A percentile compares a stretch with the other conserved stretches of the same genome.
Conservation (phyloP, 2,888 invertebrate genomes). For the Eudasyphora cyanicolor region DNA sequence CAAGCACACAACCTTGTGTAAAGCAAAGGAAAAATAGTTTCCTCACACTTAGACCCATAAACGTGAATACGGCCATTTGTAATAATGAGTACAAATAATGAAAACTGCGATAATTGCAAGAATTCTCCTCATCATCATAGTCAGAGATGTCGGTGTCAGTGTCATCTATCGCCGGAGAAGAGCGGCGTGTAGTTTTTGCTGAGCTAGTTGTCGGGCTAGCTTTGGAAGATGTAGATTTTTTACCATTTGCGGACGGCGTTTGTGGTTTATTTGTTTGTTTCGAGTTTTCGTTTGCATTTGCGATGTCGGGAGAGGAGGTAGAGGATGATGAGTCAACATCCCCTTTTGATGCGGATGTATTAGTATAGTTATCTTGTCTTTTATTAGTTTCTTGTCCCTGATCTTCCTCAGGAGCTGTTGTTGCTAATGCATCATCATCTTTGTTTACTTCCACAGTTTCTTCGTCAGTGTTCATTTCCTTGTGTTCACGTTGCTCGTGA, state of each 20-base stretch:
- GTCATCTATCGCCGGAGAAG: slow-evolving; percentile 21
- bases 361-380: slow-evolving; percentile 50
- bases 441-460: slow-evolving; percentile 7
- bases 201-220: background rate
- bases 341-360: slow-evolving; percentile 6
- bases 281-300: background rate
- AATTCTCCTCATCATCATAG: slow-evolving; percentile 46
- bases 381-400: slow-evolving; percentile 50
- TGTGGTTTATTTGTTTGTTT: slow-evolving; percentile 27
- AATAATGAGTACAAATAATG: slow-evolving; percentile 85
- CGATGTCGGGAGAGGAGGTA: background rate
- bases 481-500: slow-evolving; percentile 72
- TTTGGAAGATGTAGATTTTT: slow-evolving; percentile 53
- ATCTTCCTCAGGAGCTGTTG: slow-evolving; percentile 29
- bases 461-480: slow-evolving; percentile 72
- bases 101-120: slow-evolving; percentile 69
- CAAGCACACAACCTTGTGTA: slow-evolving; percentile 82
- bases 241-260: slow-evolving; percentile 56
- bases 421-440: slow-evolving; percentile 37
- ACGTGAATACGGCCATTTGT: slow-evolving; percentile 85
- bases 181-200: slow-evolving; percentile 24
- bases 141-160: slow-evolving; percentile 29
- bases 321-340: slow-evolving; percentile 27
- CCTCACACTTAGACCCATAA: slow-evolving; percentile 75
- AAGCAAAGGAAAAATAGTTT: slow-evolving; percentile 79